Conservation (phyloP, 2,797 vertebrate genomes). For the Alcedo atthis region DNA sequence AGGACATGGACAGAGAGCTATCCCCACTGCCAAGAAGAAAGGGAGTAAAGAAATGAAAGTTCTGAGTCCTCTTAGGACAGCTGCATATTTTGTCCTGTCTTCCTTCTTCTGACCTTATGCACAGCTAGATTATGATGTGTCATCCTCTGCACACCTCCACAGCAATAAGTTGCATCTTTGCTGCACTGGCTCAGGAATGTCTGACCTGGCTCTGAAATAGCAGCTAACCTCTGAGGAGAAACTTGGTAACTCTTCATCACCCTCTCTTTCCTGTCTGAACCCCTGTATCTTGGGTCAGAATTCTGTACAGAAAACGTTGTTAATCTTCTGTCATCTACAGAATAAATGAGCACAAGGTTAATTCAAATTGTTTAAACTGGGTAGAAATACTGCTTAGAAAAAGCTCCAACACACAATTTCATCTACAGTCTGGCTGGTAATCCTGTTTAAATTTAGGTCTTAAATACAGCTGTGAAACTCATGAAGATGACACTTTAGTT, state of each 20-base stretch:
- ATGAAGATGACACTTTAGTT: not conserved
- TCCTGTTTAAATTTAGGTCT: slow-evolving; percentile 31
- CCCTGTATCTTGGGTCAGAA: not conserved
- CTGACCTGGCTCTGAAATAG: not conserved
- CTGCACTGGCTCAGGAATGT: not conserved
- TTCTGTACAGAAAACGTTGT: not conserved
- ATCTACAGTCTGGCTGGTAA: not conserved
- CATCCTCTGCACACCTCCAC: not conserved
- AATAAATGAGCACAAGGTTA: not conserved
- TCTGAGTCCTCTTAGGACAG: not conserved
- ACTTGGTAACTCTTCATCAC: not conserved
- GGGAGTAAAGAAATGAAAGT: not conserved
- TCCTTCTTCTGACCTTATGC: not conserved
- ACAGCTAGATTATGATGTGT: not conserved
- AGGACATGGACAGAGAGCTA: not conserved
- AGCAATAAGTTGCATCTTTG: not conserved
- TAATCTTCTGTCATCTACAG: not conserved
- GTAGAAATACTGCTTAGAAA: slow-evolving; percentile 7
- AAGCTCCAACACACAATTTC: not conserved
- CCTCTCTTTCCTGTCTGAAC: not conserved
- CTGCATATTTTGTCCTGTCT: not conserved
- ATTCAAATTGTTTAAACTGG: not conserved
- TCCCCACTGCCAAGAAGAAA: not conserved
- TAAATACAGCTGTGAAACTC: slow-evolving; percentile 36
- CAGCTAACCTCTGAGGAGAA: not conserved